Conservation (phyloP, 2,888 invertebrate genomes). For the Exocentrus adspersus region DNA sequence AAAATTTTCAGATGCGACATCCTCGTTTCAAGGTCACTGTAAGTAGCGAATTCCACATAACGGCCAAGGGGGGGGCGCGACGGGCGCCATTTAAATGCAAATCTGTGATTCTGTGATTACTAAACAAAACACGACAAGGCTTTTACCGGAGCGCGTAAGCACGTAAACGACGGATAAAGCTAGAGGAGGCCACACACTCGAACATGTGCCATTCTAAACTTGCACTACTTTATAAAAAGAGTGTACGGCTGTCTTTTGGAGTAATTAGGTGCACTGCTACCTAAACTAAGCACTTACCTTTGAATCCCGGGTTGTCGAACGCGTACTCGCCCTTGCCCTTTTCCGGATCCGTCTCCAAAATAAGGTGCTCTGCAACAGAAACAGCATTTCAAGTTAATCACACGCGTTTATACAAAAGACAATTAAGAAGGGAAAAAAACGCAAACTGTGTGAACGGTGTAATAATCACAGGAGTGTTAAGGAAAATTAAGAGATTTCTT, state of each 20-base stretch:
- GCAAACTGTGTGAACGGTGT: not conserved
- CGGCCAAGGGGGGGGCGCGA: not conserved
- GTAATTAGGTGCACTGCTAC: not conserved
- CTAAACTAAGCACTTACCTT: constrained; percentile 56
- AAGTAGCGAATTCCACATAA: not conserved
- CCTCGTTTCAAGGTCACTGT: not conserved
- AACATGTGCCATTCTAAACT: too few species aligned
- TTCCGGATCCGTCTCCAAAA: constrained; percentile 79
- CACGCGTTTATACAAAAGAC: not conserved
- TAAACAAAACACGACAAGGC: constrained; percentile 22
- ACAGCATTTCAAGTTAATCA: not conserved
- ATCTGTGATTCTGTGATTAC: too few species aligned
- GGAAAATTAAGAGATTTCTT: constrained; percentile 5
- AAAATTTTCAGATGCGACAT: not conserved
- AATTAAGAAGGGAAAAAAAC: constrained; percentile 1
- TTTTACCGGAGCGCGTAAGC: constrained; percentile 11
- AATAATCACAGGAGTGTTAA: constrained; percentile 4
- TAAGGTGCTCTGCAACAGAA: constrained; percentile 72
- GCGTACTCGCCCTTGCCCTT: constrained; percentile 81
- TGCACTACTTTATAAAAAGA: not conserved
- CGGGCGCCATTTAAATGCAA: constrained; percentile 20
- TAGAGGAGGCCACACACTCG: too few species aligned
- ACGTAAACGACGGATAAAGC: constrained; percentile 4
- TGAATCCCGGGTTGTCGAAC: constrained; percentile 84
- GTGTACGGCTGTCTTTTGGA: not conserved